phyloP scores from a whole-genome alignment of 2,113 vertebrate species.

The Lampris incognitus region DNA sequence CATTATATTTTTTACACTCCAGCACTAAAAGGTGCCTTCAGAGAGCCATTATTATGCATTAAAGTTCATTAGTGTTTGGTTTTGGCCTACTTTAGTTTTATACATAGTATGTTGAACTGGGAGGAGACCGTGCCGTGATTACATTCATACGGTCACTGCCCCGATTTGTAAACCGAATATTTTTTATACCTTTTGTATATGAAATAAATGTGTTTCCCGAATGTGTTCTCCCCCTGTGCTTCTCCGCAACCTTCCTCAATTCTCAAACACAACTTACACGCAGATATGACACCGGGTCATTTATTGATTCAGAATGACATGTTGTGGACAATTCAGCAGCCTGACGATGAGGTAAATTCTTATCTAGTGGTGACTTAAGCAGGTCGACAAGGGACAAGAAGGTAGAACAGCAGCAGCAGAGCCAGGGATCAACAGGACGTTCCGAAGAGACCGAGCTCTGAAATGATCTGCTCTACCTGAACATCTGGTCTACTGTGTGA shows the following conservation, averaged over 20 bases:
- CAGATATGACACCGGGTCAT: neutral
- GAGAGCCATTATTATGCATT: conserved; percentile 64
- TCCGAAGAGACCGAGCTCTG: neutral
- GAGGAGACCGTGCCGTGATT: conserved; percentile 46
- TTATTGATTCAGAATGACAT: conserved; percentile 9
- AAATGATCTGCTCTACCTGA: neutral
- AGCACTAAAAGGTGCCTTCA: conserved; percentile 67
- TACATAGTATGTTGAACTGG: conserved; percentile 15
- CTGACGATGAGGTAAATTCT: neutral
- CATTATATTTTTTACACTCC: neutral
- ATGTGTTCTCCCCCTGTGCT: neutral
- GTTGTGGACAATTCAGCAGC: neutral
- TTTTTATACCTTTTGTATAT: conserved; percentile 76
- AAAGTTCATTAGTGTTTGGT: conserved; percentile 16
- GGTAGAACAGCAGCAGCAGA: neutral
- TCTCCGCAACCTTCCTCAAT: neutral
- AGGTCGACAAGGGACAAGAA: too few species aligned
- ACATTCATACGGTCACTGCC: conserved; percentile 56
- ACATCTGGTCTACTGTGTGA: too few species aligned
- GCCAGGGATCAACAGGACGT: too few species aligned
- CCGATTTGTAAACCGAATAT: conserved; percentile 55
- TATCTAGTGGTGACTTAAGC: neutral
- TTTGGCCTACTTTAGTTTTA: conserved; percentile 24
- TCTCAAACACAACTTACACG: neutral
- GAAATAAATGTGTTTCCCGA: conserved; percentile 71